Evolutionary conservation across 2,113 vertebrate genomes (phyloP), one percentile per base, ranked within the genome.

Genomic region (Corythoichthys haematopterus): DNA sequence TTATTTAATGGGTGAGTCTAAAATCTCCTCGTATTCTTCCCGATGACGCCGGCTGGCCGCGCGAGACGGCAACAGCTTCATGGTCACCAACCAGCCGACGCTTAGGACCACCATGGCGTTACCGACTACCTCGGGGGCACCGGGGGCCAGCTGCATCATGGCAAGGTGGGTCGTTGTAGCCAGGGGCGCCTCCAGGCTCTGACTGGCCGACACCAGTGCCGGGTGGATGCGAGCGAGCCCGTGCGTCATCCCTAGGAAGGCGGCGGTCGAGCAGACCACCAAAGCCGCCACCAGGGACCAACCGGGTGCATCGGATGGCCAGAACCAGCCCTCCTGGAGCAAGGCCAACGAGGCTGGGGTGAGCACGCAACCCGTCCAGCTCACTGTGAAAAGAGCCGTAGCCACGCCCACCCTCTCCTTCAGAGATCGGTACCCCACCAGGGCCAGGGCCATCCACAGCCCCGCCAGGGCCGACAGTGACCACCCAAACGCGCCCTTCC

Each of bases 401-500:
- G 93, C 95, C 79, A 97, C 94, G 76, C 94, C 95, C 66, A 97
- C 88, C 75, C 90, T 92, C 66, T 96, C 95, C 80, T 93, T 95
- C 78, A 97, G 92, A 57, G 96, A 95, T 35, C 95, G 93, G 58
- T 97, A 98, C 36, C 95, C 89, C n/a, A 96, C 95, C 90, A 97
- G 93, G 0, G 95, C 95, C 68, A 98, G 91, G 36, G 96, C 95
- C 68, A 94, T 95, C 80, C 95, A 96, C 82, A 98, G 76, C 38
- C 96, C 96, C 0, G 96, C 95, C 71, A 95, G 93, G 2, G 94
- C 92, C 0, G 94, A 93, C 85, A 97, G 94, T 14, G 94, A 96
- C n/a, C 95, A 97, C 37, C 95, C 96, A 78, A 97, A 98, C 12
- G 94, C 94, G 71, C 93, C 92, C 78, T 92, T 94, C 96, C 95